Evolutionary conservation across 2,888 invertebrate species (phyloP).

Genomic region (Ochlodes sylvanus): DNA sequence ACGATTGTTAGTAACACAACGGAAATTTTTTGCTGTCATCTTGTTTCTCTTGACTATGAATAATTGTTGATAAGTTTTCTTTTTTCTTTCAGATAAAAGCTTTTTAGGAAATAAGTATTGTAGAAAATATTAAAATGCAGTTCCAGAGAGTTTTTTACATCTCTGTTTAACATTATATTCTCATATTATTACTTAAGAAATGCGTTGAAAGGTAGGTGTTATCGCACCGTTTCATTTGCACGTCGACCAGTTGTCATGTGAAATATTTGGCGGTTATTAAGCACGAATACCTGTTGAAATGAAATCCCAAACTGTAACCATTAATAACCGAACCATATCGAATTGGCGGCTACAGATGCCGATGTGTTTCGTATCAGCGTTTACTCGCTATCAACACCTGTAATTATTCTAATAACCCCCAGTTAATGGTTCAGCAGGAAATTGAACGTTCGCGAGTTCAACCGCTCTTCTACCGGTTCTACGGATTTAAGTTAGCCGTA

Average conservation of each 20-base stretch:
- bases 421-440: slow-evolving; percentile 52
- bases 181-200: slow-evolving; percentile 42
- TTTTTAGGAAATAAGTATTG: neutral
- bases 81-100: too few relatives aligned
- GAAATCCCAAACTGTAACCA: slow-evolving; percentile 29
- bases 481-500: neutral
- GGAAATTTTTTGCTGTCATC: neutral
- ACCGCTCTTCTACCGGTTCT: slow-evolving; percentile 42
- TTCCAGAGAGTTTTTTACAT: slow-evolving; percentile 15
- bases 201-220: slow-evolving; percentile 57
- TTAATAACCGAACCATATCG: slow-evolving; percentile 24
- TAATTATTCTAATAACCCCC: slow-evolving; percentile 46
- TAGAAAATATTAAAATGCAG: neutral
- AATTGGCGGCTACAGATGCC: slow-evolving; percentile 12
- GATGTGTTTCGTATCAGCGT: slow-evolving; percentile 10
- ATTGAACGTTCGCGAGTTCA: slow-evolving; percentile 46
- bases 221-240: slow-evolving; percentile 56
- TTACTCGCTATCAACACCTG: slow-evolving; percentile 48
- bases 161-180: neutral
- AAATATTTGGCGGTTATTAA: slow-evolving; percentile 67
- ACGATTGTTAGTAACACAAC: neutral
- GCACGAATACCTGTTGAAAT: slow-evolving; percentile 44
- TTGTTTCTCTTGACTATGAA: neutral
- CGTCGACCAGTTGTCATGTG: slow-evolving; percentile 63
- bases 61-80: too few relatives aligned